Evolutionary conservation across 2,888 invertebrate genomes (phyloP).

Genomic region (Phaedon cochleariae): DNA sequence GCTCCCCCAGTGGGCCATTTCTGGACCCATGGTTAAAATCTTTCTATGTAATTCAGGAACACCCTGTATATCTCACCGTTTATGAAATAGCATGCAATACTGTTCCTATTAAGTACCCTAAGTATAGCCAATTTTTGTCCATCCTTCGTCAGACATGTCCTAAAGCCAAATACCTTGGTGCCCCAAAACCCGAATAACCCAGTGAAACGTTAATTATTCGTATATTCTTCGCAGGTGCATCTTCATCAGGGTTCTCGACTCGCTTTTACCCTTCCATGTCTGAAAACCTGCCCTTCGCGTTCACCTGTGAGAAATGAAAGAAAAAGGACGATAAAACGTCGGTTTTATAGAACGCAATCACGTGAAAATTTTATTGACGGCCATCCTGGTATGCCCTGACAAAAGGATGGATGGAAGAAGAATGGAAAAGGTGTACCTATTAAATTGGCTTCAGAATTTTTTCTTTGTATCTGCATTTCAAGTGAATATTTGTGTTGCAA

Average conservation of each 20-base stretch:
- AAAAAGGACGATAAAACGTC: conserved; percentile 11
- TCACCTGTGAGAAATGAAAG: conserved; percentile 22
- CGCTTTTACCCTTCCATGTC: conserved; percentile 2
- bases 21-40: too few species aligned
- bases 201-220: conserved; percentile 1
- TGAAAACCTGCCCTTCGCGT: conserved; percentile 21
- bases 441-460: neutral
- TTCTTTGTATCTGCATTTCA: neutral
- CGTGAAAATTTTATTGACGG: conserved; percentile 22
- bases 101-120: too few species aligned
- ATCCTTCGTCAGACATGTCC: too few species aligned
- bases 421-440: conserved; percentile 6
- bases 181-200: neutral
- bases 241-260: neutral
- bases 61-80: too few species aligned
- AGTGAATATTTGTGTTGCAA: neutral
- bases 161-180: neutral
- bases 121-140: too few species aligned
- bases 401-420: neutral
- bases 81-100: too few species aligned
- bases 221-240: conserved; percentile 17
- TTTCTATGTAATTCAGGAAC: too few species aligned
- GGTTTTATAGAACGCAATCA: conserved; percentile 19
- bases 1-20: too few species aligned
- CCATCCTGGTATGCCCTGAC: neutral